Conservation (phyloP, 1,140 invertebrate species). For the Drosophila arawakana region DNA sequence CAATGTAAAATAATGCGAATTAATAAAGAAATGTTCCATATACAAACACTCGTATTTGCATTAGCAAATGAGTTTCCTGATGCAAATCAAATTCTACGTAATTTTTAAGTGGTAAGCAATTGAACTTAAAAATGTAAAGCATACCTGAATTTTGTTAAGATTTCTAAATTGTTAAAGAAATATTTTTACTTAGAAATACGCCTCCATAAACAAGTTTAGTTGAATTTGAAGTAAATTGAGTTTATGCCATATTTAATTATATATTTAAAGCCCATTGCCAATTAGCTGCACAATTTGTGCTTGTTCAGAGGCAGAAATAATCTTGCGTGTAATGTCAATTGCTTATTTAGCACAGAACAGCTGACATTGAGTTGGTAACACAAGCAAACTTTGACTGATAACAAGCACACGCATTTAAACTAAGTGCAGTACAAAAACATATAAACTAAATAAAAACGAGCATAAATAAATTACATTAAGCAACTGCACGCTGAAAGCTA, state of each 20-base stretch:
- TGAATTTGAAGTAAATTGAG: too few species aligned
- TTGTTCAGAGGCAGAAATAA: neutral
- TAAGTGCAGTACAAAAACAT: neutral
- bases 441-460: neutral
- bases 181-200: too few species aligned
- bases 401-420: conserved; percentile 20
- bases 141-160: neutral
- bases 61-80: conserved; percentile 63
- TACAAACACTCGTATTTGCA: neutral
- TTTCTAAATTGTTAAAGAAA: too few species aligned
- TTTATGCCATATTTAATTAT: too few species aligned
- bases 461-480: neutral
- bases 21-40: conserved; percentile 14
- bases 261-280: neutral
- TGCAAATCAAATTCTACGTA: conserved; percentile 12
- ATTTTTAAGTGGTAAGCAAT: neutral
- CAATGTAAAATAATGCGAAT: conserved; percentile 62
- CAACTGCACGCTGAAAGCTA: neutral
- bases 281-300: neutral
- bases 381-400: conserved; percentile 42
- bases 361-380: conserved; percentile 48
- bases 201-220: too few species aligned
- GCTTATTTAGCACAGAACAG: conserved; percentile 33
- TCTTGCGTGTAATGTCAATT: conserved; percentile 27
- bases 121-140: neutral